A percentile compares a stretch with the other conserved stretches of the same genome.
Evolutionary conservation across 2,113 vertebrate genomes (phyloP).

Genomic region (Leucopsar rothschildi): DNA sequence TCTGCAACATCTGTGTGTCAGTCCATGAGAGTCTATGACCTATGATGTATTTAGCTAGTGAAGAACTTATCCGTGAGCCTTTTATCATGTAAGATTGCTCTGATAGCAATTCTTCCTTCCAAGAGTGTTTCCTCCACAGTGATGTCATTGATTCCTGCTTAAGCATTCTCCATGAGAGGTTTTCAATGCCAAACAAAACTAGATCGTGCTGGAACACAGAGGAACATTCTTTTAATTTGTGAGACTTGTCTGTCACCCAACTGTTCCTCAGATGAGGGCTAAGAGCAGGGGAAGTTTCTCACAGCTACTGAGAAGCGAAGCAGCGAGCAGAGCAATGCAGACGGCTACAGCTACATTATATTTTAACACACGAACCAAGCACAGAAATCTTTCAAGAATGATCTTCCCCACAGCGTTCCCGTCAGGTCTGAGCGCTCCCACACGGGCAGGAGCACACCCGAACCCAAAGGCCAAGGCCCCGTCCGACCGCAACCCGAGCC

Average conservation of each 20-base stretch:
- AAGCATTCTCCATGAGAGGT: neutral
- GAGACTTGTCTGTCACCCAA: neutral
- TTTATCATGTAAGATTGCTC: neutral
- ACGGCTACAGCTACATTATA: neutral
- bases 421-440: neutral
- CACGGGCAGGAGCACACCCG: neutral
- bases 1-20: neutral
- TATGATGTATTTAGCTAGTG: neutral
- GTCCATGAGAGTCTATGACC: neutral
- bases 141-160: neutral
- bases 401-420: neutral
- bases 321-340: neutral
- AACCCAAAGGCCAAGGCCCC: neutral
- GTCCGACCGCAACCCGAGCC: neutral
- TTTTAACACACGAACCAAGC: neutral
- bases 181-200: neutral
- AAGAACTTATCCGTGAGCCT: neutral
- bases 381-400: rapidly evolving
- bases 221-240: neutral
- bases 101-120: neutral
- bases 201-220: neutral
- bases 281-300: neutral
- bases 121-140: neutral
- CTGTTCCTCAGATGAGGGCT: neutral
- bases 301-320: neutral